A percentile compares a stretch with the other conserved stretches of the same genome.
phyloP scores from a whole-genome alignment of 1,140 invertebrate species.

The Lepidurus couesii region DNA sequence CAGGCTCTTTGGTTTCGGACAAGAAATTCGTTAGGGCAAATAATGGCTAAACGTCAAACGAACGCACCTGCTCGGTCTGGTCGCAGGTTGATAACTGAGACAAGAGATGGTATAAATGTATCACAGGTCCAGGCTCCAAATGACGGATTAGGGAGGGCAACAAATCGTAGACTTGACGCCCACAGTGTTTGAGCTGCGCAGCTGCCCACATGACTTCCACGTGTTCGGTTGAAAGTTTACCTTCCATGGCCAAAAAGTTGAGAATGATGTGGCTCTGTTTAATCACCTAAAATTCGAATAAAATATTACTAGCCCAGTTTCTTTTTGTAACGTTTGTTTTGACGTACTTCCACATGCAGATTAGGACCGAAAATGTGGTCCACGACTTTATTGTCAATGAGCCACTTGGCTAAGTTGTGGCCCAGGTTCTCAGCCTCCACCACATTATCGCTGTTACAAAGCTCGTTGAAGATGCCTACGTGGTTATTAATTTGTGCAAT shows the following conservation, averaged over 20 bases:
- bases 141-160: slow-evolving; percentile 84
- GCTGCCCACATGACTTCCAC: slow-evolving; percentile 90
- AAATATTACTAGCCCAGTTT: no score
- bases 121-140: slow-evolving; percentile 74
- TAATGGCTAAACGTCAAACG: background rate
- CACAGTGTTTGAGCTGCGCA: slow-evolving; percentile 87
- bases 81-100: slow-evolving; percentile 79
- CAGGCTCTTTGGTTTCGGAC: slow-evolving; percentile 57
- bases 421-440: slow-evolving; percentile 76
- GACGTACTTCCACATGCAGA: slow-evolving; percentile 78
- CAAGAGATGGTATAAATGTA: slow-evolving; percentile 77
- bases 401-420: slow-evolving; percentile 76
- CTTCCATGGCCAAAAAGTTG: slow-evolving; percentile 86
- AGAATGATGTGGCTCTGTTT: slow-evolving; percentile 90
- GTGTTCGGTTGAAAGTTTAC: slow-evolving; percentile 81
- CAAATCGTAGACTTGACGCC: slow-evolving; percentile 85
- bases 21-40: slow-evolving; percentile 33
- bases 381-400: slow-evolving; percentile 84
- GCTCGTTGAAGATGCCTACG: slow-evolving; percentile 82
- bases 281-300: slow-evolving; percentile 57
- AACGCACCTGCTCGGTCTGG: slow-evolving; percentile 76
- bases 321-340: background rate
- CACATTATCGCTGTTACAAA: slow-evolving; percentile 77
- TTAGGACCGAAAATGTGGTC: slow-evolving; percentile 93
- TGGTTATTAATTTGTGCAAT: slow-evolving; percentile 92